Conservation (phyloP, 2,113 vertebrate genomes). For the Hippocampus mohnikei region DNA sequence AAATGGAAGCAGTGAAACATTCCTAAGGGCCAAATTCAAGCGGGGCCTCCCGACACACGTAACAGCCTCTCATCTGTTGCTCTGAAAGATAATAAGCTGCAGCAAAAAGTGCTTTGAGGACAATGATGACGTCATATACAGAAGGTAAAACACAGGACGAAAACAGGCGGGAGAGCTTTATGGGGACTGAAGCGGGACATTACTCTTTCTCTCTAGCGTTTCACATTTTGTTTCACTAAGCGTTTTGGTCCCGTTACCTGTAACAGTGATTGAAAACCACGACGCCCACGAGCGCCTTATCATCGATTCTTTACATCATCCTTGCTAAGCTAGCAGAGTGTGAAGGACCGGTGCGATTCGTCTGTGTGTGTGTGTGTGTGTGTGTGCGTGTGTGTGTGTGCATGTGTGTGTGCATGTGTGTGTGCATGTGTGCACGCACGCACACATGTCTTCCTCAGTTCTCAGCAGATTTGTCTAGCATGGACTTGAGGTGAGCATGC, state of each 20-base stretch:
- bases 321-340: constrained; percentile 4
- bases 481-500: constrained; percentile 73
- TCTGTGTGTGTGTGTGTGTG: not conserved
- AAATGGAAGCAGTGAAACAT: not conserved
- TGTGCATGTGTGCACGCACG: not conserved
- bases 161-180: not conserved
- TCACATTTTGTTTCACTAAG: not conserved
- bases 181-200: not conserved
- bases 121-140: constrained; percentile 4
- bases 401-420: not conserved
- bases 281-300: not conserved
- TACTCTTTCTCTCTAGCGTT: not conserved
- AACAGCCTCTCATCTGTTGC: constrained; percentile 4
- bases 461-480: constrained; percentile 71
- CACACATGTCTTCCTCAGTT: constrained; percentile 46
- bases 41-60: not conserved
- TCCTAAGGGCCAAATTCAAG: not conserved
- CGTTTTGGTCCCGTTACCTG: not conserved
- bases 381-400: not conserved
- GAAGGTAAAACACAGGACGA: not conserved
- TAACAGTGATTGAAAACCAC: not conserved
- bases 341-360: not conserved
- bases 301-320: not conserved
- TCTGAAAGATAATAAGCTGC: constrained; percentile 10
- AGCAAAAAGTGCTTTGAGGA: constrained; percentile 30